These are phyloP conservation scores for Fopius arisanus DNA, from an alignment of 1,140 invertebrate genomes.

Conservation along the genomic window DNA sequence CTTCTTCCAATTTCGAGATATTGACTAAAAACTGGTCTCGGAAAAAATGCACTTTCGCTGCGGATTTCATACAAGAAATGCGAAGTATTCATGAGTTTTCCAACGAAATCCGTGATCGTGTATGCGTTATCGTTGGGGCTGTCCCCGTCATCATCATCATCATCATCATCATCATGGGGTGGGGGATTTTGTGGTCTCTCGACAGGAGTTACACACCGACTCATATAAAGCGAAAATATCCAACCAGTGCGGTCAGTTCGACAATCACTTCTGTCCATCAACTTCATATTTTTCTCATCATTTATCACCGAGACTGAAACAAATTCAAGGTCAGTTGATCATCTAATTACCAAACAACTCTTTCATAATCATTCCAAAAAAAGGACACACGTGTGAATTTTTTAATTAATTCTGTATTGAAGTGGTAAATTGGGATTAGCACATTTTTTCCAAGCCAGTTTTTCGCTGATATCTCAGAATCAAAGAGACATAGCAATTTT, in stretches of 20 bases:
- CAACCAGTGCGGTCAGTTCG: background rate
- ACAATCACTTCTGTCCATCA: background rate
- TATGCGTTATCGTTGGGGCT: background rate
- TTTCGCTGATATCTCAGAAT: no score
- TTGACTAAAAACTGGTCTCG: no score
- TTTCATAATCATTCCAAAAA: no score
- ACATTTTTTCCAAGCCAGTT: no score
- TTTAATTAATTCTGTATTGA: no score
- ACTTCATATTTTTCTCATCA: background rate
- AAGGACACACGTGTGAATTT: no score
- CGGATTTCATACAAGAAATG: background rate
- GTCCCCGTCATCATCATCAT: background rate
- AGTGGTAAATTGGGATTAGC: no score
- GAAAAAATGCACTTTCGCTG: no score
- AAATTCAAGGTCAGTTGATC: background rate
- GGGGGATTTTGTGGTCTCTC: background rate
- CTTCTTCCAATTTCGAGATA: no score
- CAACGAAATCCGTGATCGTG: background rate
- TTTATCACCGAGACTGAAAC: background rate
- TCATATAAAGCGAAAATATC: background rate
- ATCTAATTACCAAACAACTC: background rate
- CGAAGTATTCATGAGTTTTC: background rate
- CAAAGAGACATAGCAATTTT: no score
- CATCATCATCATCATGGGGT: background rate
- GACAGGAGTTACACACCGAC: background rate